Evolutionary conservation across 2,888 invertebrate genomes (phyloP), one percentile per base, ranked within the genome.

Genomic region (Brachypterus glaber): DNA sequence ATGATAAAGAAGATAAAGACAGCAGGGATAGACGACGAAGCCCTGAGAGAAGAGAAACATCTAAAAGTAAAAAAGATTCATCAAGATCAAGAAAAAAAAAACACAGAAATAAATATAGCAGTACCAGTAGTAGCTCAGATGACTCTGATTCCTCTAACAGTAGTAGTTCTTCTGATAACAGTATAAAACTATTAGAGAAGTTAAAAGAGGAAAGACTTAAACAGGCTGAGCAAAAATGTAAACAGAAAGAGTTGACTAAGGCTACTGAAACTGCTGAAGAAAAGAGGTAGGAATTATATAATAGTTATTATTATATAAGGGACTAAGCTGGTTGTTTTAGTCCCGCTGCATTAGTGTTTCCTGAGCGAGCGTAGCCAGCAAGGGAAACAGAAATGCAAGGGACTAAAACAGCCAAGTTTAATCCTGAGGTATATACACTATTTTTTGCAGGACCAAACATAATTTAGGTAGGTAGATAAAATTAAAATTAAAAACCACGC

Each of bases 251-350:
- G 50, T 54, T 77, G 35, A 58, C 79, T 58, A 98, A 98, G 64
- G 82, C 86, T 0, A 79, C 79, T 37, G 97, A 98, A 69, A 95
- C 95, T 0, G 88, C 96, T 0, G 96, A 95, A 63, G 93, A 98
- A 60, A 97, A 97, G 60, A 70, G 76, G 70, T 51, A 41, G 9
- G 21, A 17, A 44, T 5, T 17, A 69, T 21, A 24, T 8, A 11
- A 15, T 37, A n/a, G 9, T 33, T 17, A 16, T 30, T 26, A 14
- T 9, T 15, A 36, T 8, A 11, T n/a, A 35, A 30, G 18, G 13
- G n/a, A 15, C 12, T 21, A 18, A 2, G 13, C 8, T 12, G 7
- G 13, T 37, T n/a, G n/a, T n/a, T n/a, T n/a, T n/a, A n/a, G n/a
- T n/a, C n/a, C n/a, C n/a, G n/a, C n/a, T n/a, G n/a, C n/a, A n/a